Evolutionary conservation across 1,140 invertebrate genomes (phyloP), one percentile per base, ranked within the genome.

Genomic region (Prorops nasuta): DNA sequence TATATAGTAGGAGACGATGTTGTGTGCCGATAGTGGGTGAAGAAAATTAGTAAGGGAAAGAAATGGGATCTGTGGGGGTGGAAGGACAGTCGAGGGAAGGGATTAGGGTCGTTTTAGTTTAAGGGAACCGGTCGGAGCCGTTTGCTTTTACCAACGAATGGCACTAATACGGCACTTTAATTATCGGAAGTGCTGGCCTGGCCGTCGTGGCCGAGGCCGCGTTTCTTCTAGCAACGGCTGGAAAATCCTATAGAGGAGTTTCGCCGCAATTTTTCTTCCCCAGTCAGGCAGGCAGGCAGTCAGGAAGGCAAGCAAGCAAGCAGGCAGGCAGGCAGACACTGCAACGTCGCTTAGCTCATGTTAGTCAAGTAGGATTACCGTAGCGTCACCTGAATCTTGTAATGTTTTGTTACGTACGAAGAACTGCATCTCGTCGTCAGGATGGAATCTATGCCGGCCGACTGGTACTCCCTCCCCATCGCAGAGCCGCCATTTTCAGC

Each of bases 341-440:
- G 54, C 43, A 40, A 58, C 54, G 54, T 64, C 52, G 56, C 58
- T 67, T 64, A 63, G 60, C 65, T 71, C 68, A 71, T 69, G 67
- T 71, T 71, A 71, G 67, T 71, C 69, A 71, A 71, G 67, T 68
- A 68, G 69, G 66, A 71, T 71, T 69, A 71, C 62, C 51, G 39
- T 44, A 51, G 40, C 58, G 63, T 66, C 66, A 71, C 66, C 64
- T 65, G 68, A 71, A 71, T 71, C 67, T 71, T 61, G 60, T 64
- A 68, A 69, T 69, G 66, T 71, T 71, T 71, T 68, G 66, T 68
- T 71, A 65, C 67, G 57, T 60, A 60, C 53, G 61, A 68, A 65
- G 57, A 67, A 66, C 57, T 58, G 54, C 60, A 66, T 62, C 57
- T 49, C 50, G 58, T 50, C 57, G 21, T 20, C 43, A 18, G 40